A percentile compares a stretch with the other conserved stretches of the same genome.
These are phyloP conservation scores for Illadopsis cleaveri DNA, from an alignment of 2,113 vertebrate species.

Conservation along the genomic window DNA sequence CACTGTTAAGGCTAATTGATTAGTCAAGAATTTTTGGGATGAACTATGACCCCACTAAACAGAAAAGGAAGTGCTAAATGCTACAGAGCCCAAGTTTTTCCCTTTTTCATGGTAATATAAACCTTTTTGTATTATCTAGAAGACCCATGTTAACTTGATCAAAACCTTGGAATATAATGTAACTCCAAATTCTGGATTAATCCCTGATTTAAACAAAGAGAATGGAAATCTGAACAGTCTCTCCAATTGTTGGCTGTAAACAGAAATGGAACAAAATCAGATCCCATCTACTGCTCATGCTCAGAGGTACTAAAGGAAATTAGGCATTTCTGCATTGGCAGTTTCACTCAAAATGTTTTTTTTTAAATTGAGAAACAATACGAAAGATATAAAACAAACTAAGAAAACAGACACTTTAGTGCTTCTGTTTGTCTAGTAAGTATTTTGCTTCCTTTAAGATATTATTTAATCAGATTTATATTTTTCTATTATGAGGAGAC, in stretches of 20 bases:
- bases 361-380: neutral
- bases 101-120: neutral
- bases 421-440: neutral
- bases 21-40: neutral
- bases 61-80: neutral
- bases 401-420: neutral
- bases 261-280: neutral
- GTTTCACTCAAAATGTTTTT: neutral
- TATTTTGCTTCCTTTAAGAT: neutral
- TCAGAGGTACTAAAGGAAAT: neutral
- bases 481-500: neutral
- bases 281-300: neutral
- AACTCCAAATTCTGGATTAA: neutral
- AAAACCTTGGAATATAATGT: neutral
- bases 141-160: neutral
- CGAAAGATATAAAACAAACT: neutral
- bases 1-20: neutral
- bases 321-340: neutral
- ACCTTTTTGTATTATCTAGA: neutral
- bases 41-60: neutral
- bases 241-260: neutral
- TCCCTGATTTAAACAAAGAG: neutral
- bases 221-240: neutral
- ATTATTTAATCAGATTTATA: neutral
- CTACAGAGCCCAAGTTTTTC: neutral